Evolutionary conservation across 2,113 vertebrate genomes (phyloP).

Genomic region (Vombatus ursinus): DNA sequence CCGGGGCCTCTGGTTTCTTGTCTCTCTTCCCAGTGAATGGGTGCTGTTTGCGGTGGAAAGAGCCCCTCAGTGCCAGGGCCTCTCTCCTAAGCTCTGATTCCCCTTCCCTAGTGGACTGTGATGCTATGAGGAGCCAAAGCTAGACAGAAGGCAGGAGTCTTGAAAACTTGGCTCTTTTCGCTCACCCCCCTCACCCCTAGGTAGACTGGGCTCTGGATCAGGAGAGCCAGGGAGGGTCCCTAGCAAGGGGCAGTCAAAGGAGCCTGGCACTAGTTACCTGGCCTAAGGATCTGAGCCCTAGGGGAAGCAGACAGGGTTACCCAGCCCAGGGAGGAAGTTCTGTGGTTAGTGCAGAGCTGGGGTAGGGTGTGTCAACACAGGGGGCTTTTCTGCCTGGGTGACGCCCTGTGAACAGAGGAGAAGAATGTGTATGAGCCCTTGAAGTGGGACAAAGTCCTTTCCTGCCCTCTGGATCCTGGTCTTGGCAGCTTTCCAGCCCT

Average conservation of each 20-base stretch:
- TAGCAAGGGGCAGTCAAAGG: not conserved
- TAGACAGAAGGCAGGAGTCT: not conserved
- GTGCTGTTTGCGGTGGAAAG: not conserved
- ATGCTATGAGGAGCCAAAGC: not conserved
- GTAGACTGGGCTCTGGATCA: not conserved
- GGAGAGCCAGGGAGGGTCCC: not conserved
- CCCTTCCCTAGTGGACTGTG: not conserved
- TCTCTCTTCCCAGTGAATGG: not conserved
- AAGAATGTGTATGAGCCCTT: not conserved
- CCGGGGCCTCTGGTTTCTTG: not conserved
- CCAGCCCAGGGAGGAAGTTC: not conserved
- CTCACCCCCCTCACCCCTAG: not conserved
- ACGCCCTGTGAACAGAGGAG: not conserved
- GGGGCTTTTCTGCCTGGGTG: not conserved
- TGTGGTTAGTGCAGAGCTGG: not conserved
- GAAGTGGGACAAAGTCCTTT: not conserved
- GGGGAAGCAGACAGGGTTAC: not conserved
- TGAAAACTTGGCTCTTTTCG: not conserved
- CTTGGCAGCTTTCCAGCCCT: not conserved
- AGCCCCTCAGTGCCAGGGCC: constrained; percentile 9
- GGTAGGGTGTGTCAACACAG: not conserved
- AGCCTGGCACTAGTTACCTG: not conserved
- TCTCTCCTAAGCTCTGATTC: constrained; percentile 7
- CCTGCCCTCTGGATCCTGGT: not conserved
- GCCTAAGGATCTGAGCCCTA: not conserved